Base-by-base conservation (phyloP, 2,888 invertebrate genomes). In the Napeogenes inachia region DNA sequence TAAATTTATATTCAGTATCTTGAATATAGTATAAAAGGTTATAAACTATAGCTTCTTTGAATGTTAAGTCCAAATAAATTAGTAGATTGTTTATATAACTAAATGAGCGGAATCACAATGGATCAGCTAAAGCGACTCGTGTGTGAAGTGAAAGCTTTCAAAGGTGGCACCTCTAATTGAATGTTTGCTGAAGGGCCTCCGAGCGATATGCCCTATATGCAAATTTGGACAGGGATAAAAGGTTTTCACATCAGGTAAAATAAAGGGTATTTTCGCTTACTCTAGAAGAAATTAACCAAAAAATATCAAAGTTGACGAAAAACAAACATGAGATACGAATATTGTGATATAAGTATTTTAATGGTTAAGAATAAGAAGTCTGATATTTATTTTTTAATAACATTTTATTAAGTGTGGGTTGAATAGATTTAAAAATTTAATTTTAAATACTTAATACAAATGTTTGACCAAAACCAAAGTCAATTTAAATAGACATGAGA, bases 141-240 rank as follows among this genome's bases (percentile, higher is more conserved):
- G 63, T 63, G 69, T 70, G 68, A 65, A 63, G 67, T 69, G 66
- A 71, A 70, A 72, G 72, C 70, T 68, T 68, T 70, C 68, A 65
- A 66, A 71, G 68, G 71, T 69, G 70, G 67, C 66, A 70, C 59
- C 68, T 68, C 73, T 77, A 77, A 77, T 78, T 77, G 77, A 76
- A 75, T 77, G 75, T 76, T 75, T 76, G 73, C 71, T 70, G 68
- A 65, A 66, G 71, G 71, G 72, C 69, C 63, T 70, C 64, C 63
- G 57, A 58, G 13, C 54, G 59, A 38, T 57, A 57, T 12, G 45
- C 56, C 45, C 54, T 45, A 54, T 64, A 64, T 61, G 60, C 58
- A 61, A 61, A 64, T 61, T 47, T 6, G 56, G 4, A 61, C 64
- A 59, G 10, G 30, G 53, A 45, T 58, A 58, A 63, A 56, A 35